Conservation (phyloP, 2,797 vertebrate species). For the Scolopax rusticola region DNA sequence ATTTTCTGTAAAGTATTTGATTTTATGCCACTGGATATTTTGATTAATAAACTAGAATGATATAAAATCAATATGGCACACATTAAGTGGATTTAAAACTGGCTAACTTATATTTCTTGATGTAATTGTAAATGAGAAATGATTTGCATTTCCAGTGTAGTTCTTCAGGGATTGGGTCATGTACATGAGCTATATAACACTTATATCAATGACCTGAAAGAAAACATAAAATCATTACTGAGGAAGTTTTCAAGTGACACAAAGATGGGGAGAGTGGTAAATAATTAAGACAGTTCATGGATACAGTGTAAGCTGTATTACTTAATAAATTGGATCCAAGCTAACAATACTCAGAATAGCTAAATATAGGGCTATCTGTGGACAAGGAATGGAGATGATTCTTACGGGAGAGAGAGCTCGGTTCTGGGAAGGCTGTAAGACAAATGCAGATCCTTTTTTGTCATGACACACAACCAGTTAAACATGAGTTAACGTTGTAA, state of each 20-base stretch:
- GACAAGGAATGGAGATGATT: background rate
- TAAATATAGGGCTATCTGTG: background rate
- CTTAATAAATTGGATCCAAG: conserved; percentile 14
- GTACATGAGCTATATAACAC: conserved; percentile 16
- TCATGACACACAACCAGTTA: background rate
- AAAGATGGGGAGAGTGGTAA: background rate
- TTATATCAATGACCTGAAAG: conserved; percentile 34
- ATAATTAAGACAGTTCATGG: conserved; percentile 27
- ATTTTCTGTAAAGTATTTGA: conserved; percentile 45
- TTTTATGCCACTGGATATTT: conserved; percentile 38
- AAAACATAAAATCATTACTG: conserved; percentile 55
- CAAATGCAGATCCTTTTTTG: background rate
- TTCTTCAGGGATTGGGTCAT: conserved; percentile 37
- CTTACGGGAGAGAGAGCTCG: background rate
- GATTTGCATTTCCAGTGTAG: conserved; percentile 47
- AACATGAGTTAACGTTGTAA: background rate
- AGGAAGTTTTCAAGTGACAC: conserved; percentile 24
- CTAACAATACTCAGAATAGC: background rate
- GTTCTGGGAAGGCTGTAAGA: background rate
- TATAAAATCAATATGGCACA: conserved; percentile 60
- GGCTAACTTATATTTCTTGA: conserved; percentile 21
- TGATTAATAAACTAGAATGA: conserved; percentile 66
- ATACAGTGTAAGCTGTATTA: background rate
- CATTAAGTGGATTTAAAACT: conserved; percentile 68
- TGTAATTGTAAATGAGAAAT: conserved; percentile 65